Conservation (phyloP, 2,888 invertebrate genomes). For the Penaeus monodon region DNA sequence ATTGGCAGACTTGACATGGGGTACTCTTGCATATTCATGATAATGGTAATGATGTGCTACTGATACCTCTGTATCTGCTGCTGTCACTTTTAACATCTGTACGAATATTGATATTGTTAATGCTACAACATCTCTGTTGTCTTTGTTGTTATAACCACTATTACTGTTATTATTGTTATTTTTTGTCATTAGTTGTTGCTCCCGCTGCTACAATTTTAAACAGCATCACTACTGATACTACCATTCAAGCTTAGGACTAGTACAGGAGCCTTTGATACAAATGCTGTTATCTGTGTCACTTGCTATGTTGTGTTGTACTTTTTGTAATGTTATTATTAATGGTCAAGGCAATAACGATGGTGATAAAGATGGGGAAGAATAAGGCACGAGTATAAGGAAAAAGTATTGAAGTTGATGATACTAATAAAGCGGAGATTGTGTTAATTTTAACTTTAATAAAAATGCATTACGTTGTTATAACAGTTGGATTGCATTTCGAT, state of each 20-base stretch:
- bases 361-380: too few relatives aligned
- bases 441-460: too few relatives aligned
- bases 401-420: too few relatives aligned
- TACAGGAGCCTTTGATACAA: neutral
- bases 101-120: neutral
- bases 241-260: neutral
- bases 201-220: neutral
- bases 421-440: too few relatives aligned
- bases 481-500: too few relatives aligned
- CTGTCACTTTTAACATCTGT: neutral
- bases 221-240: neutral
- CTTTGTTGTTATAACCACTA: neutral
- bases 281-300: neutral
- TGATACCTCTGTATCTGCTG: neutral
- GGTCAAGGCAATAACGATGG: too few relatives aligned
- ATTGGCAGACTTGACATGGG: too few relatives aligned
- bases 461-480: too few relatives aligned
- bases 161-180: neutral
- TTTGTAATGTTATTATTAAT: too few relatives aligned
- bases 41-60: too few relatives aligned
- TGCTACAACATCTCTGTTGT: neutral
- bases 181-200: neutral
- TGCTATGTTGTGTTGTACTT: neutral
- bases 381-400: too few relatives aligned
- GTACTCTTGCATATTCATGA: too few relatives aligned